Evolutionary conservation across 2,888 invertebrate species (phyloP).

Genomic region (Nomada fabriciana): DNA sequence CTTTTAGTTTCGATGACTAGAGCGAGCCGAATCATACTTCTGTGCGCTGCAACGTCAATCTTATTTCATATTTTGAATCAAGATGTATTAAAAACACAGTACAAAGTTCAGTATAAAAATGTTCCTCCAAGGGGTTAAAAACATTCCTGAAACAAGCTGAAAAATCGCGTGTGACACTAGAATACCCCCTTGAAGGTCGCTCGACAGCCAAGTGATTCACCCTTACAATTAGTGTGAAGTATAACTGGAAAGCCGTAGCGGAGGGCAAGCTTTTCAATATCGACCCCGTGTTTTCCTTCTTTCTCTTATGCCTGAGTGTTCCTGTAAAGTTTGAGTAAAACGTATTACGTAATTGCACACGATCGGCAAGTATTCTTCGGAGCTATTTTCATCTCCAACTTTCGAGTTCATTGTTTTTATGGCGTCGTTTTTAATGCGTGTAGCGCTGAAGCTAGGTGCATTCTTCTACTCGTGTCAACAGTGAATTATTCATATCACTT

Average conservation of each 20-base stretch:
- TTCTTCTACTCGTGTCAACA: not conserved
- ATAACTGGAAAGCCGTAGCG: not conserved
- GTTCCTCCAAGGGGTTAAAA: too few relatives aligned
- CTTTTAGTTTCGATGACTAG: too few relatives aligned
- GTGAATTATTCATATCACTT: constrained; percentile 37
- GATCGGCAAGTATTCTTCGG: not conserved
- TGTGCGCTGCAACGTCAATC: not conserved
- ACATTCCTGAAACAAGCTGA: too few relatives aligned
- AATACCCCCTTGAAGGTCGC: too few relatives aligned
- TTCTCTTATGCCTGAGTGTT: not conserved
- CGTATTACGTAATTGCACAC: not conserved
- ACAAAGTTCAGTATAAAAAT: too few relatives aligned
- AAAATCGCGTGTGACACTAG: too few relatives aligned
- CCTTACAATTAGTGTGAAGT: not conserved
- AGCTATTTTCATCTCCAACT: constrained; percentile 8
- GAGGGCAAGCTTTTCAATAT: not conserved
- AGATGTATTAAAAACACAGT: too few relatives aligned
- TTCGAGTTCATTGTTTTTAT: not conserved
- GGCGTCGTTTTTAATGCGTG: not conserved
- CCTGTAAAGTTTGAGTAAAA: not conserved
- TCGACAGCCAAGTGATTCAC: too few relatives aligned
- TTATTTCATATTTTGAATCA: too few relatives aligned
- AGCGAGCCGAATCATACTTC: not conserved
- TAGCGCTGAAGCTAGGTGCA: not conserved
- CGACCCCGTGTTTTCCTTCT: too few relatives aligned